Evolutionary conservation across 2,797 vertebrate species (phyloP), one percentile per base, ranked within the genome.

Genomic region (Falco concolor): DNA sequence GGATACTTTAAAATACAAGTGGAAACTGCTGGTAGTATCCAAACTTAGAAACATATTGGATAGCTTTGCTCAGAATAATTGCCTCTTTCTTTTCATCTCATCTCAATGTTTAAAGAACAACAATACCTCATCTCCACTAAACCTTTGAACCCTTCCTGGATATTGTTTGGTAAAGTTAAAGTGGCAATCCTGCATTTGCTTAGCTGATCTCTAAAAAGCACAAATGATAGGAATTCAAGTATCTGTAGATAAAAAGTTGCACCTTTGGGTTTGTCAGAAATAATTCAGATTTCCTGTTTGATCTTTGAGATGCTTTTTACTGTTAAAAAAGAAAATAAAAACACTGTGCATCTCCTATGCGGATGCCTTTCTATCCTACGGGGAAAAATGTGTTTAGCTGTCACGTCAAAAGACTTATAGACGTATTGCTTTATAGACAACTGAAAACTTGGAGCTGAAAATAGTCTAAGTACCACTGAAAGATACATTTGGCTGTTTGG

Each of bases 61-160:
- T 93, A 95, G 93, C 84, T 97, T 95, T 92, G 47, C 90, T 91
- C 8, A 2, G 75, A 87, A n/a, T 95, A 95, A 95, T 91, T 95
- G 94, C 84, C 27, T 95, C 61, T 79, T 91, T 82, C 94, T 95
- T 96, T 96, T 95, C 92, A 96, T 97, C 95, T 87, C 86, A 92
- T 96, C 93, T 96, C 81, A n/a, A 3, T 75, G 53, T 84, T 96
- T 95, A 89, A 95, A 87, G 86, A 96, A 76, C 81, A 95, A 52
- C 88, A 94, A 67, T 93, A 95, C 80, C 90, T 96, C 93, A 95
- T 94, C 92, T 93, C 90, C 2, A 10, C 74, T 96, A 80, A 93
- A 93, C 85, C 87, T 94, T 90, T 96, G 87, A 96, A 86, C 86
- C 81, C 69, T 81, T 44, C 80, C 80, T 94, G 81, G 70, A 56